phyloP scores from a whole-genome alignment of 2,113 vertebrate species.

The Ranitomeya imitator region DNA sequence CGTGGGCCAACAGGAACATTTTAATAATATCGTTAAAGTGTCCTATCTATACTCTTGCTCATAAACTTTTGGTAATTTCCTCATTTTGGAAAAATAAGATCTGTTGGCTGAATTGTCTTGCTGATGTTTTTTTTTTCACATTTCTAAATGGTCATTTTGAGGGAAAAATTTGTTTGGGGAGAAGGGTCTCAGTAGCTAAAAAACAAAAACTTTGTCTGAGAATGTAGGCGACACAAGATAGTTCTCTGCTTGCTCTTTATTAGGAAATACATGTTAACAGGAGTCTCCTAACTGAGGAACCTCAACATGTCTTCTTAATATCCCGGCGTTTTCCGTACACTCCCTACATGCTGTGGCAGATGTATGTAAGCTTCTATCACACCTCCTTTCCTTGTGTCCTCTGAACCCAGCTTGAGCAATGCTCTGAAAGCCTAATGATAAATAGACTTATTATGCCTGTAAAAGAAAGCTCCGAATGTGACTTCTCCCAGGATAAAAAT shows the following conservation, averaged over 20 bases:
- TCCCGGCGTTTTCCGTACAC: not conserved
- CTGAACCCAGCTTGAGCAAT: slow-evolving; percentile 36
- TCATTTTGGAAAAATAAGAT: not conserved
- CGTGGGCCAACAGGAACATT: no score
- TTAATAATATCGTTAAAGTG: no score
- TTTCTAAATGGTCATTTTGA: not conserved
- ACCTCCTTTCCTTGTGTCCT: slow-evolving; percentile 27
- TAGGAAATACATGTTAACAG: slow-evolving; percentile 6
- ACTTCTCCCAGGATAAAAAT: slow-evolving; percentile 28
- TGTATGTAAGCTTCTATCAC: slow-evolving; percentile 47
- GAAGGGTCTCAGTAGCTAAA: not conserved
- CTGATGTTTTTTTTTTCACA: not conserved
- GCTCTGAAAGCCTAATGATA: slow-evolving; percentile 44
- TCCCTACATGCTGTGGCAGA: slow-evolving; percentile 28
- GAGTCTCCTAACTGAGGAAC: slow-evolving; percentile 14
- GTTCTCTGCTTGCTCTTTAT: slow-evolving; percentile 1
- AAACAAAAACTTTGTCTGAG: not conserved
- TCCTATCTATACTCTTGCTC: not conserved
- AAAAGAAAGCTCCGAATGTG: slow-evolving; percentile 22
- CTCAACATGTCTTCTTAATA: slow-evolving; percentile 21
- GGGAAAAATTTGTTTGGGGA: not conserved
- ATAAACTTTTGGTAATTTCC: not conserved
- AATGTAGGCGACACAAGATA: not conserved
- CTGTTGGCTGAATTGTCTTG: not conserved
- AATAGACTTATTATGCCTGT: slow-evolving; percentile 30